Base-by-base conservation (phyloP, 2,113 vertebrate genomes). In the Gymnobelideus leadbeateri region DNA sequence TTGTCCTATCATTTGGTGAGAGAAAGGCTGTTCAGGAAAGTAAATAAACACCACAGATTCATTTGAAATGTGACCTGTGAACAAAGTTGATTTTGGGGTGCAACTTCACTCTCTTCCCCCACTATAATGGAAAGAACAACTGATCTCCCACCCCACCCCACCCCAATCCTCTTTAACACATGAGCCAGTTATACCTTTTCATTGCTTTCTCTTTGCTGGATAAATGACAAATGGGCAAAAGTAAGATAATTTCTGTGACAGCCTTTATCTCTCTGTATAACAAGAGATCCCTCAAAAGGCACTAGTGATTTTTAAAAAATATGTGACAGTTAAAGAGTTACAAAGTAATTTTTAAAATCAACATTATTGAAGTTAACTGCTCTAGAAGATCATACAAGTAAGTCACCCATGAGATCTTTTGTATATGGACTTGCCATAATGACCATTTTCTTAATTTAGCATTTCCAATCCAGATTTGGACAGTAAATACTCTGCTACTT, bases 151-250 rank as follows among this genome's bases (percentile, higher is more conserved):
- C 47, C 93, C 11, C 25, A 2, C 28, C 57, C 68, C n/a, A n/a
- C n/a, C 19, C 19, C 68, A 84, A n/a, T 24, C 91, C 57, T 9
- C 50, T 90, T 53, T 89, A 31, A 31, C n/a, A 84, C 28, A 93
- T 21, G 89, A 54, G 28, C 57, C 91, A 95, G 53, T 12, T 46
- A 61, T 49, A 50, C 91, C 89, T 91, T 84, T 6, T 43, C 68
- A 23, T 84, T 49, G 51, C 89, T 61, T 91, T 84, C 19, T 43
- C 68, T 43, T 84, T 84, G 19, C 16, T 94, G 91, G 95, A 93
- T 11, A 49, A 10, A 96, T 93, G 94, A 57, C 95, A 96, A 95
- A 92, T 77, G 57, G 93, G 61, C 90, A 94, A 95, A 94, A 96
- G 91, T 52, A 95, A 95, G 95, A 57, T 37, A n/a, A 92, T 84